phyloP scores from a whole-genome alignment of 2,888 invertebrate genomes.

The Tribolium freemani region DNA sequence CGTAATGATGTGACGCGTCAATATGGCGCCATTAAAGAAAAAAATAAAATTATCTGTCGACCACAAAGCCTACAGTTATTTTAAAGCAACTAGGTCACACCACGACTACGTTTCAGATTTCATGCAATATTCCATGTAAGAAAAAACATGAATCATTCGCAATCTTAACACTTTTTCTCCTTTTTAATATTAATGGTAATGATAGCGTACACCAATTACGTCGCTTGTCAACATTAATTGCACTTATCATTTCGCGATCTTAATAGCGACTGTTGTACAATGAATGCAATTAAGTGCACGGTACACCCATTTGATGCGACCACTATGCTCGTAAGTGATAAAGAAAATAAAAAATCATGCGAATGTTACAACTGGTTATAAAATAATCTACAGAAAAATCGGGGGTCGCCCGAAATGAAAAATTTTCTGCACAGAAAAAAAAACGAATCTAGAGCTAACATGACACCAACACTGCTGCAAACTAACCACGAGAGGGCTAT shows the following conservation, averaged over 20 bases:
- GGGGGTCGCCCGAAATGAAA: slow-evolving; percentile 2
- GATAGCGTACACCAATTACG: slow-evolving; percentile 12
- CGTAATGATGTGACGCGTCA: slow-evolving; percentile 4
- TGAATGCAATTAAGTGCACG: slow-evolving; percentile 7
- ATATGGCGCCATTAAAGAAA: slow-evolving; percentile 10
- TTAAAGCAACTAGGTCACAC: slow-evolving; percentile 4
- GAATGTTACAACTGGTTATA: slow-evolving; percentile 23
- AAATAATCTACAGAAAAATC: slow-evolving; percentile 20
- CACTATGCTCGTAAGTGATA: not conserved
- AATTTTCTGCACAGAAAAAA: slow-evolving; percentile 44
- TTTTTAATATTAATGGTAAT: slow-evolving; percentile 6
- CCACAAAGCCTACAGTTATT: slow-evolving; percentile 6
- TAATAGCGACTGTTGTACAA: not conserved
- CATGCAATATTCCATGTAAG: slow-evolving; percentile 2
- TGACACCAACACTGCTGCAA: slow-evolving; percentile 68
- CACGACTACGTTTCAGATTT: not conserved
- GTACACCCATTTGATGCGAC: slow-evolving; percentile 11
- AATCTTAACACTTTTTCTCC: not conserved
- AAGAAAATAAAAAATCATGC: slow-evolving; percentile 27
- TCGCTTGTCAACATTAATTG: slow-evolving; percentile 16
- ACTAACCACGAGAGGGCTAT: slow-evolving; percentile 75
- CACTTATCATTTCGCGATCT: slow-evolving; percentile 13
- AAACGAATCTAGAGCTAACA: slow-evolving; percentile 53
- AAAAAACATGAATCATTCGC: not conserved
- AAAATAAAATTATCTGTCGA: slow-evolving; percentile 10